These are phyloP conservation scores for Agonopterix arenella DNA, from an alignment of 2,888 invertebrate species.

Conservation along the genomic window DNA sequence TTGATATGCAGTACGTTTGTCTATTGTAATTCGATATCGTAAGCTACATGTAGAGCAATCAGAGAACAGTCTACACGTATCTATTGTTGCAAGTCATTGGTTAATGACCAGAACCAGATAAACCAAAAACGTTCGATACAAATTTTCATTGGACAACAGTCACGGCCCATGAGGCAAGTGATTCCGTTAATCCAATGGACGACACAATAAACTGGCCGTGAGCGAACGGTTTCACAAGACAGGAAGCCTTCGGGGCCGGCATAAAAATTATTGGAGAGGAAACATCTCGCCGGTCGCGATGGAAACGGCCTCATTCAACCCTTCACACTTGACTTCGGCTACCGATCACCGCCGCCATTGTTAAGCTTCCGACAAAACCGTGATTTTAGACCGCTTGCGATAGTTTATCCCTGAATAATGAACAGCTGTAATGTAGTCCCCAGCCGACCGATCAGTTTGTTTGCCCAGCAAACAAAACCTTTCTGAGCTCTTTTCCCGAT, in stretches of 20 bases:
- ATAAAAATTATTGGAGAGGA: slow-evolving; percentile 26
- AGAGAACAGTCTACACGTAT: neutral
- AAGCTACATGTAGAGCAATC: neutral
- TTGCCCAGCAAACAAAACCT: slow-evolving; percentile 4
- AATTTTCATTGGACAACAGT: neutral
- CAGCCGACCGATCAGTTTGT: slow-evolving; percentile 4
- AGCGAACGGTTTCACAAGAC: slow-evolving; percentile 15
- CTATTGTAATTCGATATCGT: slow-evolving; percentile 6
- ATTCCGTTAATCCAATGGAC: neutral
- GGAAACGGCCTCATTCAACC: slow-evolving; percentile 20
- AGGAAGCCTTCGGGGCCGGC: slow-evolving; percentile 12
- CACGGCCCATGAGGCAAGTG: neutral
- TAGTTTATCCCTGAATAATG: slow-evolving; percentile 18
- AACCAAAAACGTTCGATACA: neutral
- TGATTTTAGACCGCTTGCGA: slow-evolving; percentile 9
- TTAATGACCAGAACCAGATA: too few relatives aligned
- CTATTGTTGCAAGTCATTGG: neutral
- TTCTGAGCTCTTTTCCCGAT: neutral
- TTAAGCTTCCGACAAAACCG: slow-evolving; percentile 5
- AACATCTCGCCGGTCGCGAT: slow-evolving; percentile 17
- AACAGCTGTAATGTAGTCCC: slow-evolving; percentile 13
- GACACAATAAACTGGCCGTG: slow-evolving; percentile 12
- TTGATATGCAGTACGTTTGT: slow-evolving; percentile 7
- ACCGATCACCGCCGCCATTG: slow-evolving; percentile 17
- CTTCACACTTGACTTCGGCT: slow-evolving; percentile 27